phyloP scores from a whole-genome alignment of 1,140 invertebrate genomes.

The Camponotus pennsylvanicus region DNA sequence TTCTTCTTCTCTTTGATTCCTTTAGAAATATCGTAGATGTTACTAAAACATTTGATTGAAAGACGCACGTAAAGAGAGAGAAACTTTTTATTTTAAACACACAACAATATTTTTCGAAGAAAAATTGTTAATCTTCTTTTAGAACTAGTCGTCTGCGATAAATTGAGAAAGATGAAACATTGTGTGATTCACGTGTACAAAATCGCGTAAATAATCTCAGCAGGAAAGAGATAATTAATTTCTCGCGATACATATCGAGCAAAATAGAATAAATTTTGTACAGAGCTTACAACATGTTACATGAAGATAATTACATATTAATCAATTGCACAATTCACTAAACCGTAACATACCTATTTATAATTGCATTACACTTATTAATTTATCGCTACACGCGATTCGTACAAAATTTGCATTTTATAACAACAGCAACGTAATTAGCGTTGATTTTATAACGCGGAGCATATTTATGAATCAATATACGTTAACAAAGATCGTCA shows the following conservation, averaged over 20 bases:
- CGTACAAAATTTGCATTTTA: conserved; percentile 40
- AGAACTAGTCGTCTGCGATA: not conserved
- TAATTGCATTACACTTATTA: conserved; percentile 53
- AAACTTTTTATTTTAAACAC: not conserved
- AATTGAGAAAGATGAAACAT: not conserved
- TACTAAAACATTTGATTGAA: not conserved
- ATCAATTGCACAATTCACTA: conserved; percentile 33
- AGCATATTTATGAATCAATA: not conserved
- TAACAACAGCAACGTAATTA: not conserved
- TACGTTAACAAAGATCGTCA: not conserved
- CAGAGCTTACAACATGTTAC: conserved; percentile 31
- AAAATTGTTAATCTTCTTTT: not conserved
- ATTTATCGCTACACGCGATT: conserved; percentile 47
- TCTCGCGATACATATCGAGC: not conserved
- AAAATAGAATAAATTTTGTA: conserved; percentile 26
- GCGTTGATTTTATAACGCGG: not conserved
- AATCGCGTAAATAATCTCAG: conserved; percentile 17
- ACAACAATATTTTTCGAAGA: not conserved
- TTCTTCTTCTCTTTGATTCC: not conserved
- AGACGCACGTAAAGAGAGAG: not conserved
- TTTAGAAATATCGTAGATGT: not conserved
- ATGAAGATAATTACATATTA: conserved; percentile 40
- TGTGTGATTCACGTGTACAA: not conserved
- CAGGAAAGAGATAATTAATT: not conserved
- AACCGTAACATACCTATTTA: conserved; percentile 24